Base-by-base conservation (phyloP, 23 tunicate genomes). In the Ascidia mentula region DNA sequence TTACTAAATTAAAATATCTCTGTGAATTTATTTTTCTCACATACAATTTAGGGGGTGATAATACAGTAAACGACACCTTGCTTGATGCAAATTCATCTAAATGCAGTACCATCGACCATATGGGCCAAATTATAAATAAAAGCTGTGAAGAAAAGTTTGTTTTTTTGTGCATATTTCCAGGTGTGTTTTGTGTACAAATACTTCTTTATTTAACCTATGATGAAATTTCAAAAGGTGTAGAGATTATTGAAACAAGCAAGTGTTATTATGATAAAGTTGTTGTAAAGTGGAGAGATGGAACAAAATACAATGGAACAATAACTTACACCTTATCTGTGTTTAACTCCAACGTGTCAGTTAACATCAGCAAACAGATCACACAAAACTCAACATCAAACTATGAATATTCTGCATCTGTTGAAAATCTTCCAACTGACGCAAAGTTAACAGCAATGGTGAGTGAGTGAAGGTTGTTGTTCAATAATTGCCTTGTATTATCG, bases 191-290 rank as follows among this genome's bases (percentile, higher is more conserved):
- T 3, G 65, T 9, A 3, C 13, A 20, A 28, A 3, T 53, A 5
- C 12, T 53, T 1, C 24, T 9, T 20, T 3, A 5, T 53, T 53
- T 15, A 42, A n/a, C n/a, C n/a, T 9, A 42, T 42, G n/a, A n/a
- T n/a, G n/a, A n/a, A n/a, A n/a, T n/a, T n/a, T n/a, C n/a, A n/a
- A n/a, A 3, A 53, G 65, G 13, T 53, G 65, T 53, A 20, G 65
- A 53, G 24, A 53, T 53, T 53, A 26, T 53, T 53, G 65, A 53
- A 3, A 53, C 65, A 53, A 53, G 65, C 65, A 53, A 53, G 65
- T 53, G 65, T 53, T 53, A 9, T 53, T 3, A 53, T 28, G 24
- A 9, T 28, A 53, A 53, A 28, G 65, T 53, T 53, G 65, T 53
- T 53, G 65, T 53, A 9, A 53, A 53, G 24, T 53, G 65, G 65